Conservation (phyloP, 2,797 vertebrate genomes). For the Salmo trutta region DNA sequence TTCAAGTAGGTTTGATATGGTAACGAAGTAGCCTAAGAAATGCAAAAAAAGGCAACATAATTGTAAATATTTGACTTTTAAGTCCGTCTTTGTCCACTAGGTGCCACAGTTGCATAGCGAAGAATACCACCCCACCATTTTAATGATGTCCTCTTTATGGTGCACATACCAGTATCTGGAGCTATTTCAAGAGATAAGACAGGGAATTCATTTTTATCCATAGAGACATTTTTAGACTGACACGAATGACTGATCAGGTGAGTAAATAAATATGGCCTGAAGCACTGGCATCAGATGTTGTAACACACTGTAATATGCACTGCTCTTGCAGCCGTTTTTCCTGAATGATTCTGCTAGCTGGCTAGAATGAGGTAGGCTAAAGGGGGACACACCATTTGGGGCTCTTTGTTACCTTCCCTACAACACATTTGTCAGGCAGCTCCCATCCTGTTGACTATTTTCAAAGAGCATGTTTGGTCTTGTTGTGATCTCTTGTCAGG, state of each 20-base stretch:
- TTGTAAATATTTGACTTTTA: neutral
- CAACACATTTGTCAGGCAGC: neutral
- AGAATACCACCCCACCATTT: neutral
- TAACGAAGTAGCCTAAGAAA: neutral
- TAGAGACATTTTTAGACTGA: neutral
- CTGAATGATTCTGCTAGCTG: neutral
- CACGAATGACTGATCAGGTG: neutral
- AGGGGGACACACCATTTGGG: neutral
- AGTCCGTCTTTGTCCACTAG: neutral
- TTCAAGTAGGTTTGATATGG: neutral
- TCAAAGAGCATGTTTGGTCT: neutral
- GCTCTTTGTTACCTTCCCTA: neutral
- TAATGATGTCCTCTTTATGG: neutral
- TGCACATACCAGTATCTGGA: neutral
- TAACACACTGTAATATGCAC: neutral
- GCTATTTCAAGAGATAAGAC: neutral
- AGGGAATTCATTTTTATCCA: neutral
- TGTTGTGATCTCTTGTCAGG: neutral
- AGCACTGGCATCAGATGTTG: neutral
- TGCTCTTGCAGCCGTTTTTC: neutral
- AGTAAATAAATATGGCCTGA: neutral
- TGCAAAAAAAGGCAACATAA: neutral
- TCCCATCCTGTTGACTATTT: neutral
- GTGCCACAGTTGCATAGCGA: conserved; percentile 1
- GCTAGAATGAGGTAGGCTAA: neutral